A percentile compares a stretch with the other conserved stretches of the same genome.
phyloP scores from a whole-genome alignment of 2,113 vertebrate genomes.

The Erythrocebus patas region DNA sequence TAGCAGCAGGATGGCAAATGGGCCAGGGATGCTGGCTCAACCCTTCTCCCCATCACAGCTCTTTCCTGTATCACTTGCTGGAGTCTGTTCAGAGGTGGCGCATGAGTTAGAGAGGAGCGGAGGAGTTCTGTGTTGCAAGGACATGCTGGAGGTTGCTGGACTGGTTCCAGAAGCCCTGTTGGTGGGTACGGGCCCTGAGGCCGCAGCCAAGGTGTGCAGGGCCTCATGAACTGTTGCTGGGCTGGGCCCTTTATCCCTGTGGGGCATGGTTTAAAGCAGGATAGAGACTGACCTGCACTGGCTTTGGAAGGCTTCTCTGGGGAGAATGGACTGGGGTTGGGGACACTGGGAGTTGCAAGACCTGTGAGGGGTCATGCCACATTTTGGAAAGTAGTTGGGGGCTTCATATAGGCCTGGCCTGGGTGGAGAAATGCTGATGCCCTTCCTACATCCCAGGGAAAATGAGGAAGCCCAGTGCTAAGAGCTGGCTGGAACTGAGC shows the following conservation, averaged over 20 bases:
- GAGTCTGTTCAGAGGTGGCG: background rate
- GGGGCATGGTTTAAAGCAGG: background rate
- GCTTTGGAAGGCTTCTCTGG: background rate
- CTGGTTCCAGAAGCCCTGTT: background rate
- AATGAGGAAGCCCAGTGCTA: background rate
- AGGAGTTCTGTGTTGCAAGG: background rate
- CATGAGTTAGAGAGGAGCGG: background rate
- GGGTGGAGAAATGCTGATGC: background rate
- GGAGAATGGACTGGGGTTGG: background rate
- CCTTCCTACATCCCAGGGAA: background rate
- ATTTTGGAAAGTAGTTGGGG: background rate
- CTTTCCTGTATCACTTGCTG: background rate
- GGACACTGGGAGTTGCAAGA: background rate
- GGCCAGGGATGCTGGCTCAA: background rate
- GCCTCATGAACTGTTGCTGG: background rate
- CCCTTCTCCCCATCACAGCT: background rate
- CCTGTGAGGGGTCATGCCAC: background rate
- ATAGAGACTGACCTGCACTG: background rate
- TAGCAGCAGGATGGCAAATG: background rate
- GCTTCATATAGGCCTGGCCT: background rate
- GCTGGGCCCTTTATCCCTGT: background rate
- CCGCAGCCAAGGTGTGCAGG: background rate
- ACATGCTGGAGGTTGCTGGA: rapidly evolving
- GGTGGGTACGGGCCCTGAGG: background rate
- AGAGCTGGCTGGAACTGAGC: background rate